Evolutionary conservation across 23 tunicate species (phyloP).

Genomic region (Halocynthia aurantium): DNA sequence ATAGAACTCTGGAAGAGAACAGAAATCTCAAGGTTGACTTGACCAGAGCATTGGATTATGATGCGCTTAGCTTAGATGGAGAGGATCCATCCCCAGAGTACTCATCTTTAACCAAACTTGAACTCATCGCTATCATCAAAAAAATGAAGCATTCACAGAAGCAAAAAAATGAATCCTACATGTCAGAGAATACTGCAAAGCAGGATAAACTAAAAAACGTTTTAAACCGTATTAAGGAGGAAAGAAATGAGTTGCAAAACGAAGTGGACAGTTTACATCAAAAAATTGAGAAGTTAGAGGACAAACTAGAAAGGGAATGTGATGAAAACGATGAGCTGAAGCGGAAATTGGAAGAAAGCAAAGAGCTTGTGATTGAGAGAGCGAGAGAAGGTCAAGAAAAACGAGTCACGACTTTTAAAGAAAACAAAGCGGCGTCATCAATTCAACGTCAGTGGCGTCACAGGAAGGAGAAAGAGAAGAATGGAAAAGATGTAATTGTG

Average conservation of each 20-base stretch:
- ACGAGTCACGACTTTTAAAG: background rate
- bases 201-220: background rate
- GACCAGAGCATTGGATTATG: slow-evolving; percentile 38
- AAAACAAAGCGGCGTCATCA: slow-evolving; percentile 42
- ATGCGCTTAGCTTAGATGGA: slow-evolving; percentile 1
- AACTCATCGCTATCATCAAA: slow-evolving; percentile 29
- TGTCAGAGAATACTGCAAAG: background rate
- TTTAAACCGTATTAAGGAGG: background rate
- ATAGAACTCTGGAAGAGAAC: slow-evolving; percentile 37
- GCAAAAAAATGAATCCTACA: too few relatives aligned
- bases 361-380: too few relatives aligned
- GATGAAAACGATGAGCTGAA: too few relatives aligned
- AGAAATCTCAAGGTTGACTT: slow-evolving; percentile 30
- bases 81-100: slow-evolving; percentile 22
- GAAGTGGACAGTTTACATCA: background rate
- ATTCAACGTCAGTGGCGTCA: slow-evolving; percentile 61
- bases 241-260: slow-evolving; percentile 3
- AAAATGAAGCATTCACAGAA: slow-evolving; percentile 11
- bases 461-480: slow-evolving; percentile 18
- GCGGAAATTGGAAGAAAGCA: too few relatives aligned
- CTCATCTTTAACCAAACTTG: slow-evolving; percentile 38
- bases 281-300: too few relatives aligned
- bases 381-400: too few relatives aligned
- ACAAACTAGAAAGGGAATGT: too few relatives aligned
- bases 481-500: slow-evolving; percentile 4